Evolutionary conservation across 2,888 invertebrate species (phyloP), one percentile per base, ranked within the genome.

Genomic region (Drosophila nigritarsus): DNA sequence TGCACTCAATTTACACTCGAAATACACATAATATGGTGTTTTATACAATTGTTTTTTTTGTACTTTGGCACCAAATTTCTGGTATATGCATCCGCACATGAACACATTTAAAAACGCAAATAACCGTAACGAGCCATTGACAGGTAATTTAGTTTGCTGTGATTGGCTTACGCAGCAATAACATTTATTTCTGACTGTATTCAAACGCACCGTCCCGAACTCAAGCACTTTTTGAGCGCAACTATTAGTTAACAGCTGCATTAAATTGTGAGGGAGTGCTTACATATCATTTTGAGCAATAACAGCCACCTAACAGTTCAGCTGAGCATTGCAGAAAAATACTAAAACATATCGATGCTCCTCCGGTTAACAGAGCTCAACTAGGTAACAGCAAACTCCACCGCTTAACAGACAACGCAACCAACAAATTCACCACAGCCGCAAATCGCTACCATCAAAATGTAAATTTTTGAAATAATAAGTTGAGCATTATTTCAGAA

Each of bases 1-100:
- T 78, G 32, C 73, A 73, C 78, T 78, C 82, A 79, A 73, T 78
- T 69, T 11, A 48, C 53, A 78, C 78, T 77, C 68, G 9, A 77
- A 51, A 34, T 54, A 48, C 68, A 69, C 45, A 40, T 51, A 48
- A 50, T 6, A 24, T 27, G 18, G 7, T 63, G 61, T 66, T 8
- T 54, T 34, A 32, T 48, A 20, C 27, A 40, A n/a, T 24, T 49
- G 27, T 38, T 27, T 54, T 65, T 42, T 58, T 56, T 72, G 24
- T 54, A 59, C 48, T 65, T 80, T 80, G 76, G 77, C 67, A 78
- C 71, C 9, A 45, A 54, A 32, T 71, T 62, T 55, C n/a, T 34
- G 18, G 30, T n/a, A 48, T 18, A 38, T n/a, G 11, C 29, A 54
- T 61, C 30, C 56, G 29, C 45, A 54, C 53, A 51, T 53, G 4